Conservation (phyloP, 2,797 vertebrate genomes). For the Rhynchotus rufescens region DNA sequence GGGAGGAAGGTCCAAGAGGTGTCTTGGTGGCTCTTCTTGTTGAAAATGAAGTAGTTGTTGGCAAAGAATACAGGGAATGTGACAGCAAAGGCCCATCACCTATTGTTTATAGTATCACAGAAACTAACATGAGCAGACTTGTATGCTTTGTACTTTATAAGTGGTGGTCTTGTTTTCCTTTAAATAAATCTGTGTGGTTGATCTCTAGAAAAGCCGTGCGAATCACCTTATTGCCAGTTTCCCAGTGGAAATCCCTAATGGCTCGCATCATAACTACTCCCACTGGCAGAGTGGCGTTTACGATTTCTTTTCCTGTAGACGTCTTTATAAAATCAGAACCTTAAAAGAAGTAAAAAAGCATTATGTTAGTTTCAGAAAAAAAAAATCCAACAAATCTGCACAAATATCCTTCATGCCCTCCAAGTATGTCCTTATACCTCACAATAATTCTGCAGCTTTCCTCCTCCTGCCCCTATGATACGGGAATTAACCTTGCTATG, state of each 20-base stretch:
- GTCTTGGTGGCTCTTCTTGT: not conserved
- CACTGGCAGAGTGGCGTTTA: conserved; percentile 93
- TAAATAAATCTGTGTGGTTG: not conserved
- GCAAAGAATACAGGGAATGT: not conserved
- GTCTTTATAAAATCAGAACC: conserved; percentile 99
- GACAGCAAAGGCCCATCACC: not conserved
- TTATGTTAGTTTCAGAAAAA: conserved; percentile 15
- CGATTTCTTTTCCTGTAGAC: conserved; percentile 94
- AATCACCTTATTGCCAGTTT: conserved; percentile 91
- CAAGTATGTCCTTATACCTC: not conserved
- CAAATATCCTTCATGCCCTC: not conserved
- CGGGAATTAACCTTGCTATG: not conserved
- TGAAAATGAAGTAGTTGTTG: not conserved
- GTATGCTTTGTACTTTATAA: not conserved
- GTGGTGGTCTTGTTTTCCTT: not conserved
- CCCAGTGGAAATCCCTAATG: conserved; percentile 91
- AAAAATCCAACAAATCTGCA: not conserved
- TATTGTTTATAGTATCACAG: not conserved
- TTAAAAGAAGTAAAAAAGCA: conserved; percentile 66
- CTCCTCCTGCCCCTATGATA: fast-evolving
- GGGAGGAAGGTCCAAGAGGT: not conserved
- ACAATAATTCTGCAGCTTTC: not conserved
- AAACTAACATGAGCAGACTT: not conserved
- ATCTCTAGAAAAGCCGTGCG: not conserved
- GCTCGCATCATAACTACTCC: conserved; percentile 94